Evolutionary conservation across 2,888 invertebrate genomes (phyloP).

Genomic region (Plusia festucae): DNA sequence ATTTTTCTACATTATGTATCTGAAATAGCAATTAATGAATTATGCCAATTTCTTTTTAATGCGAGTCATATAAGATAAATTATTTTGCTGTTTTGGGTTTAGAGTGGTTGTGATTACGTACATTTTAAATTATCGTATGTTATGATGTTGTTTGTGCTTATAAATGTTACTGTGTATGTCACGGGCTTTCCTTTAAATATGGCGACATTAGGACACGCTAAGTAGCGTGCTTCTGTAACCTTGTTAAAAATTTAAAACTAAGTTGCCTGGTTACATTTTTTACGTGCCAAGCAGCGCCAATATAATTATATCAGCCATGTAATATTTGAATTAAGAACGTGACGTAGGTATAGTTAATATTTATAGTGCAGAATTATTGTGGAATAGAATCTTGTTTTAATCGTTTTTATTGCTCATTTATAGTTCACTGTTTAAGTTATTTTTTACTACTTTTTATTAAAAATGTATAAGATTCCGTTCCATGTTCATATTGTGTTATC

Average conservation of each 20-base stretch:
- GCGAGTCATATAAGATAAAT: constrained; percentile 52
- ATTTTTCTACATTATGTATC: constrained; percentile 55
- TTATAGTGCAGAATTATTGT: constrained; percentile 44
- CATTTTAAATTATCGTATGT: constrained; percentile 65
- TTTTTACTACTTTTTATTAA: constrained; percentile 51
- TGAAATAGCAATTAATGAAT: constrained; percentile 60
- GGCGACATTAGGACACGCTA: constrained; percentile 35
- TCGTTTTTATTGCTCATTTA: constrained; percentile 58
- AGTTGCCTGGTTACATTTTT: background rate
- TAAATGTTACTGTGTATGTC: constrained; percentile 42
- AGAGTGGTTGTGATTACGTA: constrained; percentile 70
- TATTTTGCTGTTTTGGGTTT: constrained; percentile 65
- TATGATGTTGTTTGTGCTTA: constrained; percentile 48
- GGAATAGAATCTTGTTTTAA: constrained; percentile 60
- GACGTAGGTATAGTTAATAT: constrained; percentile 27
- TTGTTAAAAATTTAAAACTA: constrained; percentile 33
- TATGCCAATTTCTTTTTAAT: constrained; percentile 43
- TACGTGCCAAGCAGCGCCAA: constrained; percentile 33
- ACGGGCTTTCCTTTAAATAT: constrained; percentile 21
- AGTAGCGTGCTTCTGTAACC: constrained; percentile 31
- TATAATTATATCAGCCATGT: constrained; percentile 39
- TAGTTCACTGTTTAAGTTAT: constrained; percentile 52
- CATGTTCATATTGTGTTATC: constrained; percentile 52
- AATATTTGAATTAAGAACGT: constrained; percentile 31
- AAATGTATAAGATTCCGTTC: constrained; percentile 64